Base-by-base conservation (phyloP, 2,113 vertebrate species). In the Australoheros scitulus region DNA sequence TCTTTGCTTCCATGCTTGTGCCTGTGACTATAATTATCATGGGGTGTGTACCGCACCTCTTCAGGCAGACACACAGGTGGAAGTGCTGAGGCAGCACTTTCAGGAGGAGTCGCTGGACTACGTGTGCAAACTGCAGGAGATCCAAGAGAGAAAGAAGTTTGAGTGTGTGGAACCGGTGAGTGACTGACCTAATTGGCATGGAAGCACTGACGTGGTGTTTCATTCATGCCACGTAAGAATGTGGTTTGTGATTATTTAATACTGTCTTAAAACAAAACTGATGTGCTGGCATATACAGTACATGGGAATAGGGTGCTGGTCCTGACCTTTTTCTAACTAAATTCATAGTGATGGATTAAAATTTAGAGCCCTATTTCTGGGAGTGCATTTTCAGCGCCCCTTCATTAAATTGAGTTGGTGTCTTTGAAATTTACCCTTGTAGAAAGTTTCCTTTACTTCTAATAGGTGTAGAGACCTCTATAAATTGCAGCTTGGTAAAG, bases 121-220 rank as follows among this genome's bases (percentile, higher is more conserved):
- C 1, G 97, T 99, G 2, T 99, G 97, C 93, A 98, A 97, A 87
- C 90, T 99, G 80, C 98, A 99, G 94, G 98, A 99, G 90, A 99
- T 99, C 90, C 98, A 99, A 91, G 98, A 99, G 90, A 94, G 98
- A 79, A 99, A 99, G 95, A 99, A 99, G 91, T 99, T 98, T 93
- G 98, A 99, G 80, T 99, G 98, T 85, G 98, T 99, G 89, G 98
- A 99, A 80, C 98, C 98, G 61, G 98, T 99, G 92, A 98, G 98
- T 96, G 92, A 79, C 63, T 72, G 22, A 41, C 56, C 59, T 18
- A 1, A 34, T 52, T 32, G 61, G n/a, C 32, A 11, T 55, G 38
- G 29, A 63, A 82, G 68, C 41, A 20, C 20, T 17, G 20, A n/a
- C 0, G 4, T 14, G 10, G 36, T 55, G 11, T 72, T 72, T 52